These are phyloP conservation scores for Strix aluco DNA, from an alignment of 2,113 vertebrate species.

Conservation along the genomic window DNA sequence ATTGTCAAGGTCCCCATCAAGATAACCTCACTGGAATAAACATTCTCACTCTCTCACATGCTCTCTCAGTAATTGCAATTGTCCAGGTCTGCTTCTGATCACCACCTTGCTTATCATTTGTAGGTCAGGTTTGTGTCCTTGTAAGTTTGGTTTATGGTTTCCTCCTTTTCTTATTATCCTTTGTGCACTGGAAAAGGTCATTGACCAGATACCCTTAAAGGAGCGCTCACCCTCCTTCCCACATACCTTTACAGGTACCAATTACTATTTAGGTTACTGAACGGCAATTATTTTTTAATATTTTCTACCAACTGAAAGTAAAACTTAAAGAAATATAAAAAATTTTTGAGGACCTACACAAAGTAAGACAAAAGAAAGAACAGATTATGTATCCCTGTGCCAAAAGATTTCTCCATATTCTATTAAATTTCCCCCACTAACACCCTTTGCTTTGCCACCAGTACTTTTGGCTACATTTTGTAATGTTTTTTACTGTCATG, in stretches of 20 bases:
- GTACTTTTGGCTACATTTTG: not conserved
- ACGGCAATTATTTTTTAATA: not conserved
- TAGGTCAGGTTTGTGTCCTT: not conserved
- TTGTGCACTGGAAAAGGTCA: not conserved
- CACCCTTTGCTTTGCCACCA: not conserved
- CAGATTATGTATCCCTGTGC: not conserved
- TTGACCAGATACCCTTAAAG: not conserved
- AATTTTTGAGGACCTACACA: not conserved
- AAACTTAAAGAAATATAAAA: not conserved
- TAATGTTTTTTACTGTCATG: not conserved
- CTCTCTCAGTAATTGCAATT: not conserved
- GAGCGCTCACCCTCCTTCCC: not conserved
- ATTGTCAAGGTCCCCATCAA: not conserved
- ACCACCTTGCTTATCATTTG: not conserved
- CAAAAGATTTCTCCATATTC: not conserved
- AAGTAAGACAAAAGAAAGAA: not conserved
- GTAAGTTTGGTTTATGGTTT: not conserved
- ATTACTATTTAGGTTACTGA: not conserved
- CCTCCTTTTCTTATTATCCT: not conserved
- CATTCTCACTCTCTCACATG: too few species aligned
- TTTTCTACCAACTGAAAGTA: not conserved
- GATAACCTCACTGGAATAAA: not conserved
- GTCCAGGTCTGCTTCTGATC: not conserved
- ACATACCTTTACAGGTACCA: too few species aligned
- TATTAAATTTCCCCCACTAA: not conserved